Percentiles rank a stretch among this genome's conserved stretches.
Evolutionary conservation across 92 coral and sea anemone genomes (phyloP).

Genomic region (Plumapathes pennacea): DNA sequence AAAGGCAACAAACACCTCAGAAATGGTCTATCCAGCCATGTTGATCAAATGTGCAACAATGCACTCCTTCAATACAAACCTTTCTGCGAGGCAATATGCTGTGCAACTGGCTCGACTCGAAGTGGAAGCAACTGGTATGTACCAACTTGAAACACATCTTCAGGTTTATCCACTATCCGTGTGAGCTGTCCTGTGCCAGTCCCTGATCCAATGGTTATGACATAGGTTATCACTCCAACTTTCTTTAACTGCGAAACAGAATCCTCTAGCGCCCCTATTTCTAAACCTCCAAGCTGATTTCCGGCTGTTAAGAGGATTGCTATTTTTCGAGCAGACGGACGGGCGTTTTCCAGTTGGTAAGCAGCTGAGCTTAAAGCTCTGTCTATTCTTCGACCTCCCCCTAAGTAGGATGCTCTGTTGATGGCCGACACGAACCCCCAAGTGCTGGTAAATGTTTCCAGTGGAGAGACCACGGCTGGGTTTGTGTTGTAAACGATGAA

Average conservation of each 20-base stretch:
- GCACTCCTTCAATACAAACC: not conserved
- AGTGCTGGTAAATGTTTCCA: slow-evolving; percentile 39
- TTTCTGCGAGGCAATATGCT: not conserved
- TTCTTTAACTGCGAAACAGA: slow-evolving; percentile 41
- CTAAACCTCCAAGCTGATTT: slow-evolving; percentile 32
- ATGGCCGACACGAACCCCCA: slow-evolving; percentile 37
- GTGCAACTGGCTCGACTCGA: slow-evolving; percentile 12
- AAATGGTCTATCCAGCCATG: too few relatives aligned
- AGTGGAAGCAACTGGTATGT: slow-evolving; percentile 11
- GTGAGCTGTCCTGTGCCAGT: slow-evolving; percentile 23
- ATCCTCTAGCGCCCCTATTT: slow-evolving; percentile 42
- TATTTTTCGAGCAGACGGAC: slow-evolving; percentile 23
- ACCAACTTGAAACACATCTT: not conserved
- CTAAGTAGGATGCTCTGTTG: slow-evolving; percentile 33
- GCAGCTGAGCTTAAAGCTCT: slow-evolving; percentile 32
- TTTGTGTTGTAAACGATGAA: slow-evolving; percentile 39
- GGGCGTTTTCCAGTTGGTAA: slow-evolving; percentile 10
- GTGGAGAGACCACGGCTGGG: slow-evolving; percentile 27
- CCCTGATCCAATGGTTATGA: slow-evolving; percentile 32
- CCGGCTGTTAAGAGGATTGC: slow-evolving; percentile 53
- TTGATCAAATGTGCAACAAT: too few relatives aligned
- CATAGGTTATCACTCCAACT: slow-evolving; percentile 52
- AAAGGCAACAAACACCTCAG: not conserved
- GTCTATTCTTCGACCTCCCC: slow-evolving; percentile 47
- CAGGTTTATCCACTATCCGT: slow-evolving; percentile 26